Evolutionary conservation across 2,113 vertebrate species (phyloP), one percentile per base, ranked within the genome.

Genomic region (Marmota monax): DNA sequence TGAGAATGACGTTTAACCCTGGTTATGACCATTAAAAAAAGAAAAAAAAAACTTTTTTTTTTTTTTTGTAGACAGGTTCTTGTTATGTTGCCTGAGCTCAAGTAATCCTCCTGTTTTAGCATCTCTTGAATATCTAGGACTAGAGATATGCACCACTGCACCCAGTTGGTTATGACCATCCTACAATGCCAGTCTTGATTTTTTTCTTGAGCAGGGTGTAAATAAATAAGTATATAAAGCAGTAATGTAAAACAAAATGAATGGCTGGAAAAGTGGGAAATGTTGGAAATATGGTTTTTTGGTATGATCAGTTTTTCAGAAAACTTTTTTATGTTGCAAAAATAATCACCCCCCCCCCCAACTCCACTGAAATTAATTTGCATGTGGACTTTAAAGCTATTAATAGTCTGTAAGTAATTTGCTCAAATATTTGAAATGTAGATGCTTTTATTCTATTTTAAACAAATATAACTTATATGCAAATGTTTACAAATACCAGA

Each of bases 401-500:
- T 95, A 92, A 91, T 42, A 93, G 70, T 51, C n/a, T 39, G 79
- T 74, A 88, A 34, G 61, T 67, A 93, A 76, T 58, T 82, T 78
- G 16, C n/a, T 83, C 25, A 74, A 63, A 76, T 84, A 79, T 84
- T 96, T 94, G 80, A 84, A 96, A 72, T 74, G 45, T 91, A 65
- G 34, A 84, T 91, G 32, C 14, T 84, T 92, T 87, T 37, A 76
- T 90, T 93, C 58, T 65, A n/a, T 93, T 96, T 92, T 73, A 87
- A 95, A 84, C 42, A 96, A 93, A 80, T 29, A 37, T 16, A 84
- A 83, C 27, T 51, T 56, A 92, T 34, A 70, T 70, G 65, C 77
- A 94, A 90, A 87, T 94, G 27, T 65, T 63, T 96, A 84, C 92
- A 95, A 96, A 85, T 13, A 34, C 23, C 45, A 39, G 42, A 92